A percentile compares a stretch with the other conserved stretches of the same genome.
These are phyloP conservation scores for Kryptolebias ocellatus DNA, from an alignment of 2,797 vertebrate species.

Conservation along the genomic window DNA sequence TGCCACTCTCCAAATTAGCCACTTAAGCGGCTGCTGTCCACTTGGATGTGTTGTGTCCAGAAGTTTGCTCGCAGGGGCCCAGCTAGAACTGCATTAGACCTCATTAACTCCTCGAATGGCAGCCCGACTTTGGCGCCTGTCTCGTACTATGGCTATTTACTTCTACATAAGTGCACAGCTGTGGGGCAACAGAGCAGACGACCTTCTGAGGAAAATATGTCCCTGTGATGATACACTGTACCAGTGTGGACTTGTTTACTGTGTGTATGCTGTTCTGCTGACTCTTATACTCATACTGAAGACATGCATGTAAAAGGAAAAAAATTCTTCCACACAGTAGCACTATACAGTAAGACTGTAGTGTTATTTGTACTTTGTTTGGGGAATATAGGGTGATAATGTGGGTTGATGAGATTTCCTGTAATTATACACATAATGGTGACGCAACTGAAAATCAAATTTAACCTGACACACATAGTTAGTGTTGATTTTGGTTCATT, in stretches of 20 bases:
- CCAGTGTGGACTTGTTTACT: constrained; percentile 23
- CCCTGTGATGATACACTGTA: constrained; percentile 43
- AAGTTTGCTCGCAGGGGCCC: constrained; percentile 73
- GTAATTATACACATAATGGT: too few species aligned
- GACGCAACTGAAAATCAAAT: too few species aligned
- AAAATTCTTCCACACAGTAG: neutral
- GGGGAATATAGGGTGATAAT: too few species aligned
- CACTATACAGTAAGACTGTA: neutral
- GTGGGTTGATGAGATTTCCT: too few species aligned
- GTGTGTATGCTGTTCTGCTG: constrained; percentile 18
- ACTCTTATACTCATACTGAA: neutral
- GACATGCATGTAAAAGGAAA: neutral
- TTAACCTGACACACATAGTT: too few species aligned
- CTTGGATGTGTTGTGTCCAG: constrained; percentile 84
- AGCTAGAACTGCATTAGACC: constrained; percentile 76
- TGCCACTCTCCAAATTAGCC: constrained; percentile 83
- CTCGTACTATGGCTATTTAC: constrained; percentile 80
- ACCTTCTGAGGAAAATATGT: constrained; percentile 77
- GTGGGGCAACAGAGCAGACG: constrained; percentile 67
- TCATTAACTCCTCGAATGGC: constrained; percentile 82
- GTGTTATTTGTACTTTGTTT: too few species aligned
- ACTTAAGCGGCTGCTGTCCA: constrained; percentile 87
- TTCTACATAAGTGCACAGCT: constrained; percentile 75
- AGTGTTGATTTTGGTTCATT: too few species aligned
- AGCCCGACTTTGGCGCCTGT: constrained; percentile 72